Percentiles rank a stretch among this genome's conserved stretches.
phyloP scores from a whole-genome alignment of 2,797 vertebrate genomes.

The Leuciscus waleckii region DNA sequence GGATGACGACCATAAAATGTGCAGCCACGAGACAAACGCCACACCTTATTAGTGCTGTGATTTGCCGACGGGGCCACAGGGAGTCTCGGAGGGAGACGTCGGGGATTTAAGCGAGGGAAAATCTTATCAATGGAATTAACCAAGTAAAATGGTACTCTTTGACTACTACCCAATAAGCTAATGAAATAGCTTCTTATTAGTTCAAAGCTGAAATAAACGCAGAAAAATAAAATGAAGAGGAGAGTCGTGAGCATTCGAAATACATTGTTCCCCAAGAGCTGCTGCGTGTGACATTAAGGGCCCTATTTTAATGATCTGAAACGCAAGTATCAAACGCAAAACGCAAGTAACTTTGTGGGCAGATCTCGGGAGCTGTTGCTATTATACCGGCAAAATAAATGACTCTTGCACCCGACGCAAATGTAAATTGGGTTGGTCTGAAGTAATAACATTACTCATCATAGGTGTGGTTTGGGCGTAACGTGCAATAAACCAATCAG shows the following conservation, averaged over 20 bases:
- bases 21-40: slow-evolving; percentile 66
- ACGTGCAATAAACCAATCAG: no score
- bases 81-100: not conserved
- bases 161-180: slow-evolving; percentile 17
- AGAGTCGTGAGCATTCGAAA: slow-evolving; percentile 1
- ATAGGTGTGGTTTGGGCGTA: no score
- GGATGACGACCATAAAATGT: slow-evolving; percentile 71
- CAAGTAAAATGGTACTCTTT: slow-evolving; percentile 14
- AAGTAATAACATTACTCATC: no score
- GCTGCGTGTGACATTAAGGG: not conserved
- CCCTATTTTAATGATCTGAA: no score
- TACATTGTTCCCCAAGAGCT: slow-evolving; percentile 16
- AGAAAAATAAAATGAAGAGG: slow-evolving; percentile 21
- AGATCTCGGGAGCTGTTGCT: no score
- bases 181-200: slow-evolving; percentile 24
- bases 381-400: no score
- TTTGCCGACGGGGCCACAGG: slow-evolving; percentile 70
- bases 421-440: no score
- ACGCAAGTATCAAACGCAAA: no score
- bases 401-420: no score
- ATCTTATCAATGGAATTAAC: not conserved
- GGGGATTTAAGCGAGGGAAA: not conserved
- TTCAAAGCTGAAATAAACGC: not conserved
- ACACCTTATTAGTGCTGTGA: slow-evolving; percentile 75
- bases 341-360: no score